Evolutionary conservation across 2,888 invertebrate genomes (phyloP).

Genomic region (Diabrotica balteata): DNA sequence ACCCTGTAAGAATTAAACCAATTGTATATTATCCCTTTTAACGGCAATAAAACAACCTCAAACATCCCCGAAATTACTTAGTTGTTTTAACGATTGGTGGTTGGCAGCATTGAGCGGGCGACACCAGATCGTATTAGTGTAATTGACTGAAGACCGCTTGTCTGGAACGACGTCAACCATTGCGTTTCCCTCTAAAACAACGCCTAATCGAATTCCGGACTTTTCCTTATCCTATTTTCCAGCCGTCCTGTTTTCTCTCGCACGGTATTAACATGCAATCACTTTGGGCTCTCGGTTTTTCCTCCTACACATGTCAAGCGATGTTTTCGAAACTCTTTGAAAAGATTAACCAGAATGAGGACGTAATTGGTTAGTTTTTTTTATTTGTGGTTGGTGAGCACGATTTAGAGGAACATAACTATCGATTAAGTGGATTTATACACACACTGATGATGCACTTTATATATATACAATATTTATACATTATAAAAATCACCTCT

Average conservation of each 20-base stretch:
- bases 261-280: conserved; percentile 41
- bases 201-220: conserved; percentile 56
- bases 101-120: conserved; percentile 45
- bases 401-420: no score
- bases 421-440: no score
- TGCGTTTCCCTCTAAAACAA: conserved; percentile 57
- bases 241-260: conserved; percentile 40
- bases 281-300: conserved; percentile 22
- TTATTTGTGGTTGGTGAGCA: no score
- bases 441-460: no score
- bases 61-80: background rate
- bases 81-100: conserved; percentile 24
- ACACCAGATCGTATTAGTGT: conserved; percentile 56
- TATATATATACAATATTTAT: no score
- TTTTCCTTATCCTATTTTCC: conserved; percentile 47
- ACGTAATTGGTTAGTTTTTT: no score
- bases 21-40: no score
- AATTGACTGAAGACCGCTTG: conserved; percentile 59
- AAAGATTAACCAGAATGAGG: background rate
- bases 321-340: conserved; percentile 2
- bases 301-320: conserved; percentile 10
- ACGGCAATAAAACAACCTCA: background rate
- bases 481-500: no score
- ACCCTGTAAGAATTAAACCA: no score
- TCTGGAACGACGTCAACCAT: conserved; percentile 66